A percentile compares a stretch with the other conserved stretches of the same genome.
These are phyloP conservation scores for Spea multiplicata DNA, from an alignment of 2,113 vertebrate genomes.

Conservation along the genomic window DNA sequence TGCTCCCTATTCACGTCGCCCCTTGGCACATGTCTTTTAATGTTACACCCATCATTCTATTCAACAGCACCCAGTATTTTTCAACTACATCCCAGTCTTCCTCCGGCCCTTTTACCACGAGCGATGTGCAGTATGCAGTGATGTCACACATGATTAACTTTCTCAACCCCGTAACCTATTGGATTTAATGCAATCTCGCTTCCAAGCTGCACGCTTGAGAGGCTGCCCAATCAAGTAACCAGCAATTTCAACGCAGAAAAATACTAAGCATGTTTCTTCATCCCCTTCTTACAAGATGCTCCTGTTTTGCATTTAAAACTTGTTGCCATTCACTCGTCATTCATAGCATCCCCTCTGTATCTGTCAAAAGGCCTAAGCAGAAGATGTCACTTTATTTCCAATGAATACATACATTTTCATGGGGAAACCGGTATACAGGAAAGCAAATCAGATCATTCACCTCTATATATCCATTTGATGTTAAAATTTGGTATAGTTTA, in stretches of 20 bases:
- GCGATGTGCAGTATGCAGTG: background rate
- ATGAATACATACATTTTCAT: too few species aligned
- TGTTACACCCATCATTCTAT: too few species aligned
- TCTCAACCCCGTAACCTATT: background rate
- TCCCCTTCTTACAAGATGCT: background rate
- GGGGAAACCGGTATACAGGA: too few species aligned
- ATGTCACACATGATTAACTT: conserved; percentile 1
- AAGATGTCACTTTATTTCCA: too few species aligned
- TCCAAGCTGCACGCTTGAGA: background rate
- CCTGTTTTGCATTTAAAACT: background rate
- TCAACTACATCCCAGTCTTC: background rate
- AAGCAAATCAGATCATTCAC: too few species aligned
- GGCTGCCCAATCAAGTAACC: background rate
- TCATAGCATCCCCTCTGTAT: background rate
- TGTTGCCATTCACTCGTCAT: background rate
- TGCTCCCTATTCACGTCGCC: too few species aligned
- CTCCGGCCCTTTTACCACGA: background rate
- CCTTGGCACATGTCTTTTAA: too few species aligned
- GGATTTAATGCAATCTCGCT: conserved; percentile 1
- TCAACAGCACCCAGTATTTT: too few species aligned
- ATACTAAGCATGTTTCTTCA: background rate
- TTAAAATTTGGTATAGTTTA: too few species aligned
- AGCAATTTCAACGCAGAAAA: background rate
- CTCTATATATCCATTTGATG: too few species aligned
- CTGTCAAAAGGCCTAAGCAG: background rate